Evolutionary conservation across 2,888 invertebrate species (phyloP).

Genomic region (Odontomyia ornata): DNA sequence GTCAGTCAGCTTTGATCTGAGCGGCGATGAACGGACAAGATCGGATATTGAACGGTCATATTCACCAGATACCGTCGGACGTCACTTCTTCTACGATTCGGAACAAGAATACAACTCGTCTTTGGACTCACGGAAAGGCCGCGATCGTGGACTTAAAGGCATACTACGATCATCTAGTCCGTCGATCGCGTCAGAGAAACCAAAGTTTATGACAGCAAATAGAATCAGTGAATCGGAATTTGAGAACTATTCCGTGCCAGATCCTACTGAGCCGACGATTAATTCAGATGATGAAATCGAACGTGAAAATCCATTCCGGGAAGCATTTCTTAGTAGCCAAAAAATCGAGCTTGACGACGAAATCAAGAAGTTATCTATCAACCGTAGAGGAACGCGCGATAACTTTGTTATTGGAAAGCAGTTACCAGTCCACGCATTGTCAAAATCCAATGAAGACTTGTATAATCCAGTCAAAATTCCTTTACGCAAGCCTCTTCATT

Average conservation of each 20-base stretch:
- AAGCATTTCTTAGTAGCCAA: slow-evolving; percentile 56
- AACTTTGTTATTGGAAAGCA: slow-evolving; percentile 57
- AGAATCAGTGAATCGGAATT: slow-evolving; percentile 36
- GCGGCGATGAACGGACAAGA: slow-evolving; percentile 61
- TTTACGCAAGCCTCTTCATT: slow-evolving; percentile 39
- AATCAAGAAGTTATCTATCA: slow-evolving; percentile 56
- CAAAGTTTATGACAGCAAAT: slow-evolving; percentile 39
- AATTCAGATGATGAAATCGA: slow-evolving; percentile 58
- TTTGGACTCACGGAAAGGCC: slow-evolving; percentile 51
- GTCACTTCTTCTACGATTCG: slow-evolving; percentile 58
- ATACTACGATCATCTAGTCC: slow-evolving; percentile 63
- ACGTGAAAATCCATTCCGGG: slow-evolving; percentile 63
- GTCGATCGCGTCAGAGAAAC: slow-evolving; percentile 56
- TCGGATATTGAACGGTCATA: slow-evolving; percentile 60
- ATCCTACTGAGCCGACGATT: slow-evolving; percentile 34
- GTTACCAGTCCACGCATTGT: slow-evolving; percentile 50
- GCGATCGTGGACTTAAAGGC: slow-evolving; percentile 54
- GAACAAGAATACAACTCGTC: slow-evolving; percentile 59
- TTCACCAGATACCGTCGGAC: slow-evolving; percentile 53
- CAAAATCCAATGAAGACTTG: slow-evolving; percentile 60
- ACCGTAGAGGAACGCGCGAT: slow-evolving; percentile 51
- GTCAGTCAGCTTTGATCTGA: slow-evolving; percentile 64
- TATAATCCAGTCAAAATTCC: slow-evolving; percentile 37
- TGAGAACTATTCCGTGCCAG: slow-evolving; percentile 35
- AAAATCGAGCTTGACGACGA: slow-evolving; percentile 60